phyloP scores from a whole-genome alignment of 2,888 invertebrate genomes.

The Agonopterix subpropinquella region DNA sequence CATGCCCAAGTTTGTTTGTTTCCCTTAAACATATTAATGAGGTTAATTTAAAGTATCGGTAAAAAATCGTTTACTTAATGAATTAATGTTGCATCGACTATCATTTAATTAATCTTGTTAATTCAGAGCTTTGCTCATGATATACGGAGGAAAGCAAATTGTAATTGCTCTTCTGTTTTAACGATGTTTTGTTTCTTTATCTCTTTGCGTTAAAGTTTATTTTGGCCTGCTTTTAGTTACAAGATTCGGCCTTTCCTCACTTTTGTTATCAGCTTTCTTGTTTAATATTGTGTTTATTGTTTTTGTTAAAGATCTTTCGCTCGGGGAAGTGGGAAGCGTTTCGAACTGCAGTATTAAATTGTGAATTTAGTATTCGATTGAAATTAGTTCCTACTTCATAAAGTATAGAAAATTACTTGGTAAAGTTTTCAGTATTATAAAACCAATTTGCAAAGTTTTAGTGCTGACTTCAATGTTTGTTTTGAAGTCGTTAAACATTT shows the following conservation, averaged over 20 bases:
- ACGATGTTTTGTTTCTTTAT: constrained; percentile 10
- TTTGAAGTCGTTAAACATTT: too few relatives aligned
- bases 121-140: constrained; percentile 38
- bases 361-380: constrained; percentile 10
- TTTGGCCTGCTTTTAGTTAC: constrained; percentile 18
- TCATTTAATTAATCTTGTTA: constrained; percentile 56
- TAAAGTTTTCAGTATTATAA: too few relatives aligned
- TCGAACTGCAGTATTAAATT: constrained; percentile 6
- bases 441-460: too few relatives aligned
- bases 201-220: constrained; percentile 10
- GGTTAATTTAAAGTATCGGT: constrained; percentile 25
- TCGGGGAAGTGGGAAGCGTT: constrained; percentile 17
- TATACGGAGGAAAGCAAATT: constrained; percentile 42
- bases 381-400: constrained; percentile 4
- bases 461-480: too few relatives aligned
- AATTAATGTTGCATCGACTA: constrained; percentile 41
- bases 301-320: constrained; percentile 35
- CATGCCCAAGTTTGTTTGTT: constrained; percentile 4
- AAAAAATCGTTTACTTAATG: constrained; percentile 36
- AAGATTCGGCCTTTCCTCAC: constrained; percentile 39
- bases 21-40: constrained; percentile 19
- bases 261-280: constrained; percentile 27
- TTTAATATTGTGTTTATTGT: constrained; percentile 40
- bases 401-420: not conserved
- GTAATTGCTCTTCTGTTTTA: constrained; percentile 33